phyloP scores from a whole-genome alignment of 53 echinoderm and acorn worm genomes.

The Luidia sarsii region DNA sequence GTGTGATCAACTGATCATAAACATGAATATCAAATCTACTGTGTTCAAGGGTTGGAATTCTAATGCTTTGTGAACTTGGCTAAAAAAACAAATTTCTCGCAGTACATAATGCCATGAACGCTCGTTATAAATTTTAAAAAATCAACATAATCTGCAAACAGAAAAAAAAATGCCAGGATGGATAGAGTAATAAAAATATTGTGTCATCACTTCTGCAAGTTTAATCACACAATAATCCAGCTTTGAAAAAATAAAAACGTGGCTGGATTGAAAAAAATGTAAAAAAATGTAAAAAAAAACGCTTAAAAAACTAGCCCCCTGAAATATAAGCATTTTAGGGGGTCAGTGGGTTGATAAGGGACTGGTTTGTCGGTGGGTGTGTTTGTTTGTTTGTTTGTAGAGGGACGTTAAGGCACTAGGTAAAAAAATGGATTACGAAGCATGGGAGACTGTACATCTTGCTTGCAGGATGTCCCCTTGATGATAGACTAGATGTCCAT shows the following conservation, averaged over 20 bases:
- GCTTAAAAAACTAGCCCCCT: background rate
- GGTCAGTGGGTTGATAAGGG: slow-evolving; percentile 1
- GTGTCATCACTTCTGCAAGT: too few species aligned
- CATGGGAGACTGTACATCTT: slow-evolving; percentile 92
- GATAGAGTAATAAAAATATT: background rate
- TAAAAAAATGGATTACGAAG: slow-evolving; percentile 63
- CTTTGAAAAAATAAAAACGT: too few species aligned
- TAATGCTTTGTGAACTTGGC: too few species aligned
- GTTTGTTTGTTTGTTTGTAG: slow-evolving; percentile 16
- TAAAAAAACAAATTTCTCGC: too few species aligned
- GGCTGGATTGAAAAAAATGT: too few species aligned
- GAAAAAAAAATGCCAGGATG: background rate
- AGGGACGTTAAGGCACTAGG: slow-evolving; percentile 50
- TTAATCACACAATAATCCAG: too few species aligned
- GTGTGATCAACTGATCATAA: background rate
- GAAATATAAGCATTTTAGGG: background rate
- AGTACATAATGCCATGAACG: too few species aligned
- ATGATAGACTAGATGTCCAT: slow-evolving; percentile 93
- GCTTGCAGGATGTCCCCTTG: slow-evolving; percentile 95
- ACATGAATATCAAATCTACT: background rate
- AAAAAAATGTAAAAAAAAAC: too few species aligned
- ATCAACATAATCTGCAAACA: too few species aligned
- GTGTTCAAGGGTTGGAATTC: background rate
- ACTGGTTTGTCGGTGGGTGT: slow-evolving; percentile 27
- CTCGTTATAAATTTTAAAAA: background rate